Conservation (phyloP, 2,113 vertebrate species). For the Ovis aries region DNA sequence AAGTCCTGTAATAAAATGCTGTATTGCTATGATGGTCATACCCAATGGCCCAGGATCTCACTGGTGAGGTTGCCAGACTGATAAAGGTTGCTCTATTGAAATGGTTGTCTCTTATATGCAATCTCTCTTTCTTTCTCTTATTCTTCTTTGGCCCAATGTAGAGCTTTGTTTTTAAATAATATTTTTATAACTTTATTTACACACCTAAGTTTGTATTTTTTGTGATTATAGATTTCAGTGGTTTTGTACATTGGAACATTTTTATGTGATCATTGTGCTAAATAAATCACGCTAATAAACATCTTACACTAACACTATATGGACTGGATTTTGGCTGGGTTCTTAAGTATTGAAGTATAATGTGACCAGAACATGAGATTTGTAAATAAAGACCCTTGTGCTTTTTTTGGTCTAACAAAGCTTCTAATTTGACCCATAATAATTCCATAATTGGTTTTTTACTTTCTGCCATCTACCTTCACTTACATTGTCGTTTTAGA, state of each 20-base stretch:
- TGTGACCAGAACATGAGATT: background rate
- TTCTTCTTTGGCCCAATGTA: background rate
- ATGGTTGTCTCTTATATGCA: background rate
- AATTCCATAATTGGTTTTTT: background rate
- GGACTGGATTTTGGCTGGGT: conserved; percentile 69
- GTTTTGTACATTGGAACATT: conserved; percentile 74
- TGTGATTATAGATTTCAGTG: conserved; percentile 8
- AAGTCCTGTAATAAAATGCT: background rate
- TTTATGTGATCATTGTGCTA: conserved; percentile 68
- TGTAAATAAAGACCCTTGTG: background rate
- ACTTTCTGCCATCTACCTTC: background rate
- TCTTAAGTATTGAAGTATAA: conserved; percentile 32
- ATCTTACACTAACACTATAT: conserved; percentile 60
- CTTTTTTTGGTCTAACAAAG: conserved; percentile 14
- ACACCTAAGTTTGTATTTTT: conserved; percentile 36
- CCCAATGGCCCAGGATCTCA: background rate
- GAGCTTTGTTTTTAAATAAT: conserved; percentile 19
- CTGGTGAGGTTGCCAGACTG: background rate
- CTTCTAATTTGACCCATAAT: background rate
- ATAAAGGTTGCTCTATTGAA: background rate
- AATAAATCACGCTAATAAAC: conserved; percentile 82
- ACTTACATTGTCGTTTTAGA: background rate
- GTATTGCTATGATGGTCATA: background rate
- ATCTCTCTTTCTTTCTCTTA: background rate
- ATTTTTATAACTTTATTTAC: conserved; percentile 18